Conservation (phyloP, 2,113 vertebrate species). For the Coryphaenoides rupestris region DNA sequence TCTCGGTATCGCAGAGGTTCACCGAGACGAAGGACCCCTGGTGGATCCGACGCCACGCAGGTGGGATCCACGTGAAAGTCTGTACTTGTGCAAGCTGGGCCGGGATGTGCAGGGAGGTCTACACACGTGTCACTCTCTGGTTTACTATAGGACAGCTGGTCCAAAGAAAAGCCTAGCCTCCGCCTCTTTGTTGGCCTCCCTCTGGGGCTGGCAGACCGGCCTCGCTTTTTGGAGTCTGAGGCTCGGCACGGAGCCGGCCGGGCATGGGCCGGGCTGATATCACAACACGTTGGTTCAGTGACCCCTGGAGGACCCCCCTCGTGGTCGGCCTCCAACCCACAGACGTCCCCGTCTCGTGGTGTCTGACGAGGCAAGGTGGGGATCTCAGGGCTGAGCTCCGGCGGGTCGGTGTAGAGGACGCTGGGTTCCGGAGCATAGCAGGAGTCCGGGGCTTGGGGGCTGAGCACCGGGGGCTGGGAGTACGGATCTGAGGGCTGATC, state of each 20-base stretch:
- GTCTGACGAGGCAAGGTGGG: not conserved
- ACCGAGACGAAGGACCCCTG: not conserved
- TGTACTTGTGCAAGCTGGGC: not conserved
- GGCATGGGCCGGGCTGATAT: not conserved
- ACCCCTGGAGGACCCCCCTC: not conserved
- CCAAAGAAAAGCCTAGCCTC: conserved; percentile 18
- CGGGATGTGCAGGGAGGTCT: too few relatives aligned
- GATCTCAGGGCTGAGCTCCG: conserved; percentile 52
- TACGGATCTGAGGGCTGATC: conserved; percentile 33
- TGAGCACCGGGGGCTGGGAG: conserved; percentile 56
- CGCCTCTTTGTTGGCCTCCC: conserved; percentile 46
- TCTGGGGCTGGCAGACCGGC: conserved; percentile 46
- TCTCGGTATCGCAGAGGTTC: too few relatives aligned
- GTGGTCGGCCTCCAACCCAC: conserved; percentile 9
- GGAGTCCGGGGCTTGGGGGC: conserved; percentile 48
- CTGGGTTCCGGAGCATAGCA: conserved; percentile 14
- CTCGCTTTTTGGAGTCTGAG: conserved; percentile 59
- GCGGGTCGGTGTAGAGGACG: conserved; percentile 41
- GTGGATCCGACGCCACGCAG: not conserved
- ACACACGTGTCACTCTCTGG: not conserved
- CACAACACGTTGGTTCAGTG: not conserved
- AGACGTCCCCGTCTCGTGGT: not conserved
- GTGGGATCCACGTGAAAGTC: not conserved
- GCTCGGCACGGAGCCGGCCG: not conserved
- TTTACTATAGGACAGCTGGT: not conserved